A percentile compares a stretch with the other conserved stretches of the same genome.
Conservation (phyloP, 1,140 invertebrate genomes). For the Pseudomyrmex gracilis region DNA sequence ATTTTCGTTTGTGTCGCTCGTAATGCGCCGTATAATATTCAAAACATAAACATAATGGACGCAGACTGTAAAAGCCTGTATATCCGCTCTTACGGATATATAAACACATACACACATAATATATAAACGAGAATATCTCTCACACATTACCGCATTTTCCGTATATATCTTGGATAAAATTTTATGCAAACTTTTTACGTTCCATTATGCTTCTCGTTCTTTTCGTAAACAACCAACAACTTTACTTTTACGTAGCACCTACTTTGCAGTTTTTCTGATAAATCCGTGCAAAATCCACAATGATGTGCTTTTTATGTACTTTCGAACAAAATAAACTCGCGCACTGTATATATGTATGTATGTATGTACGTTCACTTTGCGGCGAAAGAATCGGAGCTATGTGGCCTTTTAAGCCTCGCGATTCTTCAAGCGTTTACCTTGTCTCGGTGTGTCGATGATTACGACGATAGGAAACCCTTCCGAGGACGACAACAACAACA, state of each 20-base stretch:
- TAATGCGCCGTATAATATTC: background rate
- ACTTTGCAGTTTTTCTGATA: background rate
- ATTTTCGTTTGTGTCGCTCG: background rate
- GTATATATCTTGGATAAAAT: slow-evolving; percentile 3
- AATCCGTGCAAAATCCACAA: background rate
- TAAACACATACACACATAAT: slow-evolving; percentile 5
- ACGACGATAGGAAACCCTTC: background rate
- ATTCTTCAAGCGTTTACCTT: background rate
- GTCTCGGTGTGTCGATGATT: background rate
- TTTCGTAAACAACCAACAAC: background rate
- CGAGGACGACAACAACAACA: background rate
- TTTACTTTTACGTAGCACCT: background rate
- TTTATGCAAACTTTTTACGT: slow-evolving; percentile 9
- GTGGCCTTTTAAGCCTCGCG: background rate
- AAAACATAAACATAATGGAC: background rate
- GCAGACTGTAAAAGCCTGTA: slow-evolving; percentile 2
- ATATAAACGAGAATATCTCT: background rate
- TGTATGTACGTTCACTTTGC: background rate
- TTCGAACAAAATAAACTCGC: slow-evolving; percentile 7
- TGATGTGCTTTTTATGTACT: background rate
- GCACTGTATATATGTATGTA: background rate
- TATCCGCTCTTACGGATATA: background rate
- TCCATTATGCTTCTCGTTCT: slow-evolving; percentile 4
- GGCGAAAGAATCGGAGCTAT: slow-evolving; percentile 1
- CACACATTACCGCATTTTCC: background rate